Conservation (phyloP, 1,140 invertebrate genomes). For the Palaemon carinicauda region DNA sequence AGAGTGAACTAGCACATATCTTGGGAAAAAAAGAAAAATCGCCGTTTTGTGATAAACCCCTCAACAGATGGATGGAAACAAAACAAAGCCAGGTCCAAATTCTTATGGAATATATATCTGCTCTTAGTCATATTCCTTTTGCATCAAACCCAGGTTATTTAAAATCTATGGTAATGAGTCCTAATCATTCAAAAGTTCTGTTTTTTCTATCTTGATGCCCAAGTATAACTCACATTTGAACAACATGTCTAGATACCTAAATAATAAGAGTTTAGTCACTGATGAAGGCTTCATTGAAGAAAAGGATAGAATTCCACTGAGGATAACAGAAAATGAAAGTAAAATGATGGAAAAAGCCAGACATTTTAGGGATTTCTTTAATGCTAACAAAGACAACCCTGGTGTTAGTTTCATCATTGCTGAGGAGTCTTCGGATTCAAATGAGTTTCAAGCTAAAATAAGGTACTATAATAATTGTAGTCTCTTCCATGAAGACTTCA, state of each 20-base stretch:
- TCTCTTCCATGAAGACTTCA: not conserved
- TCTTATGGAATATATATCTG: not conserved
- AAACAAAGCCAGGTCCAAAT: not conserved
- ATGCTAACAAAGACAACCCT: not conserved
- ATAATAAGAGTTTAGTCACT: not conserved
- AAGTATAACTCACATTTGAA: not conserved
- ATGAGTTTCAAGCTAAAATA: not conserved
- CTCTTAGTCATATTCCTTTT: not conserved
- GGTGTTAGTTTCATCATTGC: not conserved
- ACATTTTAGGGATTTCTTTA: not conserved
- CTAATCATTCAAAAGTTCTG: not conserved
- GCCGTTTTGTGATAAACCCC: not conserved
- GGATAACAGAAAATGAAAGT: not conserved
- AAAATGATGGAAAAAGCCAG: not conserved
- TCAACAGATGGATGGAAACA: not conserved
- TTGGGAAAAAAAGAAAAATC: not conserved
- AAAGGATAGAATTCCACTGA: not conserved
- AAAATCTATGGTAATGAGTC: constrained; percentile 1
- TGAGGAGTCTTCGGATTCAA: not conserved
- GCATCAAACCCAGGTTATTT: constrained; percentile 2
- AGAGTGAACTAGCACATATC: not conserved
- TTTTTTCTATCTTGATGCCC: not conserved
- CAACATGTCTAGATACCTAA: not conserved
- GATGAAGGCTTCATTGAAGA: not conserved
- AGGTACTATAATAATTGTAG: not conserved